phyloP scores from a whole-genome alignment of 1,140 invertebrate genomes.

The Sinella curviseta region DNA sequence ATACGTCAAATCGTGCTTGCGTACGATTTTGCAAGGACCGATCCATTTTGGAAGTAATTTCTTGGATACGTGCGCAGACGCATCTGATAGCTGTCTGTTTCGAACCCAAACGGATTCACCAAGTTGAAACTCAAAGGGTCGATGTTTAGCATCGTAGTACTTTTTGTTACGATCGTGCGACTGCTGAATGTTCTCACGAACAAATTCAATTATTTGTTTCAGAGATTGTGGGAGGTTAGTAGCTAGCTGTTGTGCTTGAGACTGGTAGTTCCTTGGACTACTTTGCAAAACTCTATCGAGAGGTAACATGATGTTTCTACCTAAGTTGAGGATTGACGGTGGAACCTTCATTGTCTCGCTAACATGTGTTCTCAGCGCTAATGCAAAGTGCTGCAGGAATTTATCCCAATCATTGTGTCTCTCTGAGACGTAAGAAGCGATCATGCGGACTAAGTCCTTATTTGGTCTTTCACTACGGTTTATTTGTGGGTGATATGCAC shows the following conservation, averaged over 20 bases:
- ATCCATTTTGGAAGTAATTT: conserved; percentile 15
- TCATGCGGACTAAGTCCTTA: conserved; percentile 54
- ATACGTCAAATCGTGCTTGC: background rate
- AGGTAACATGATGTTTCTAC: conserved; percentile 50
- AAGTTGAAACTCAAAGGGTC: background rate
- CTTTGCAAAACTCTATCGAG: conserved; percentile 29
- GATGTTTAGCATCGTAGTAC: conserved; percentile 25
- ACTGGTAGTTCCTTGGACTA: background rate
- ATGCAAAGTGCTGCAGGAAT: conserved; percentile 55
- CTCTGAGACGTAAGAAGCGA: conserved; percentile 52
- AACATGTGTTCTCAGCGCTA: conserved; percentile 55
- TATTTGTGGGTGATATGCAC: conserved; percentile 54
- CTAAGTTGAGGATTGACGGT: conserved; percentile 55
- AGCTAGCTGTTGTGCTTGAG: background rate
- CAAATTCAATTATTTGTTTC: conserved; percentile 19
- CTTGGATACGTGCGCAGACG: background rate
- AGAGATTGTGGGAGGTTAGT: conserved; percentile 26
- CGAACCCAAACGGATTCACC: conserved; percentile 10
- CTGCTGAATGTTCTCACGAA: conserved; percentile 25
- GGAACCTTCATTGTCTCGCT: conserved; percentile 52
- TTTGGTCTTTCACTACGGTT: conserved; percentile 57
- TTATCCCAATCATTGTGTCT: conserved; percentile 54
- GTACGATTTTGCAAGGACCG: conserved; percentile 11
- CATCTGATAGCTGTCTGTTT: conserved; percentile 20
- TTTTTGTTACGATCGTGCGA: conserved; percentile 27